Conservation (phyloP, 2,888 invertebrate genomes). For the Aelia acuminata region DNA sequence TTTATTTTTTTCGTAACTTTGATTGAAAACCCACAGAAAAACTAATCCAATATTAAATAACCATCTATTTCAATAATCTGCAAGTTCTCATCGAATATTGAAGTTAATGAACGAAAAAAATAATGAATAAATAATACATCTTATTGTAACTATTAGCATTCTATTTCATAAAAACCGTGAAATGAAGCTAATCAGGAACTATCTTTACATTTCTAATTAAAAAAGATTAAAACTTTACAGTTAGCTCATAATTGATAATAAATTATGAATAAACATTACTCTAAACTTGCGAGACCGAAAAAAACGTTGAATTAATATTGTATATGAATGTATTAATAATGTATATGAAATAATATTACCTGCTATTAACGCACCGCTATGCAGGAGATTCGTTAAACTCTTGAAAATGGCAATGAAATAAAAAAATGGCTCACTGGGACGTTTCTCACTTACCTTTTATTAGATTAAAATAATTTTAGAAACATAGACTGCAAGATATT, state of each 20-base stretch:
- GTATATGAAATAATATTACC: no score
- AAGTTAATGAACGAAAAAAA: no score
- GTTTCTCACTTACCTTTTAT: neutral
- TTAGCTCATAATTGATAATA: neutral
- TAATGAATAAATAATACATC: no score
- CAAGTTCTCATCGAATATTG: no score
- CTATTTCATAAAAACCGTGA: neutral
- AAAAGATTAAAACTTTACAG: neutral
- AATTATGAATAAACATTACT: neutral
- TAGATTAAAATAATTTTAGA: neutral
- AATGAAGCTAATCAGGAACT: neutral
- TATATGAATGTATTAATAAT: no score
- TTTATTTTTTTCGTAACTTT: no score
- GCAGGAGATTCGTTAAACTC: neutral
- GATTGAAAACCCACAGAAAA: no score
- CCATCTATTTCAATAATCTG: no score
- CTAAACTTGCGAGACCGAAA: neutral
- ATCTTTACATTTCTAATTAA: neutral
- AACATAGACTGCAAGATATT: no score
- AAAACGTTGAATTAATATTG: neutral
- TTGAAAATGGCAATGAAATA: neutral
- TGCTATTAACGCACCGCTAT: neutral
- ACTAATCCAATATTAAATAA: no score
- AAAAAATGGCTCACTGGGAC: neutral
- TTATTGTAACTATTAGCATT: neutral